Conservation (phyloP, 2,888 invertebrate genomes). For the Drosophila ustulata region DNA sequence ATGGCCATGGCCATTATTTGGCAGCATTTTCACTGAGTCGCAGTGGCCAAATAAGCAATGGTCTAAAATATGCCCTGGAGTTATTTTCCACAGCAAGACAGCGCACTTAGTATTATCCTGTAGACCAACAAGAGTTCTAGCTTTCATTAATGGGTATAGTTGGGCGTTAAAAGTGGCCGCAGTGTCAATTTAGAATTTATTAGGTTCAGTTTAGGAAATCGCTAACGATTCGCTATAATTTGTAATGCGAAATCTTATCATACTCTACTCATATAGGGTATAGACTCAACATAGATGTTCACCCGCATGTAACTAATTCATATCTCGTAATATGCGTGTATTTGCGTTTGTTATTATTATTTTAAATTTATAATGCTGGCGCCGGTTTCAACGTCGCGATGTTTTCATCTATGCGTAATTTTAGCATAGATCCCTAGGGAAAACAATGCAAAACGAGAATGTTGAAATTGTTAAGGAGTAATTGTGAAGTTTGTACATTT, state of each 20-base stretch:
- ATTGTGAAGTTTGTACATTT: constrained; percentile 41
- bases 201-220: too few relatives aligned
- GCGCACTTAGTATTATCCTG: too few relatives aligned
- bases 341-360: constrained; percentile 70
- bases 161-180: too few relatives aligned
- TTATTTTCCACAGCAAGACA: too few relatives aligned
- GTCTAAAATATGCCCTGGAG: constrained; percentile 14
- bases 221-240: neutral
- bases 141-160: too few relatives aligned
- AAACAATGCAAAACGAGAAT: constrained; percentile 25
- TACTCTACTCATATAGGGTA: constrained; percentile 15
- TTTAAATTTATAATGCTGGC: constrained; percentile 61
- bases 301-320: constrained; percentile 59
- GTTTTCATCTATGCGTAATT: constrained; percentile 2
- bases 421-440: constrained; percentile 26
- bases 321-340: constrained; percentile 45
- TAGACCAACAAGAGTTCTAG: too few relatives aligned
- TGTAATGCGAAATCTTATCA: neutral
- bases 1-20: constrained; percentile 39
- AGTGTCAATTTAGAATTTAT: too few relatives aligned
- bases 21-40: constrained; percentile 7
- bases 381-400: neutral
- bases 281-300: constrained; percentile 3
- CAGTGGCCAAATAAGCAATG: neutral
- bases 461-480: constrained; percentile 52